A percentile compares a stretch with the other conserved stretches of the same genome.
These are phyloP conservation scores for Clupea harengus DNA, from an alignment of 2,113 vertebrate species.

Conservation along the genomic window DNA sequence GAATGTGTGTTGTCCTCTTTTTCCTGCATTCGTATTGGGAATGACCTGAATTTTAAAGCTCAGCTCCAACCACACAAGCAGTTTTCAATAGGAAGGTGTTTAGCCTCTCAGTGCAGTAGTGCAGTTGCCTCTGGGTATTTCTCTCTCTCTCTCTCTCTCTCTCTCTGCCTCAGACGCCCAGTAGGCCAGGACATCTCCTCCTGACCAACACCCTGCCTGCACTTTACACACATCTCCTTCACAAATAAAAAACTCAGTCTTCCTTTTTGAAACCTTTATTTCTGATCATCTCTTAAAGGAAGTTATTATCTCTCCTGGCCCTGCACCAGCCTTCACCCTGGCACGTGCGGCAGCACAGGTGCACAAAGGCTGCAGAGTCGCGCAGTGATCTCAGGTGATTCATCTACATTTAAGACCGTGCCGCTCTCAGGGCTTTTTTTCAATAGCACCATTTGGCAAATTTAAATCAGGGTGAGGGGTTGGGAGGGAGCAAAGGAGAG, in stretches of 20 bases:
- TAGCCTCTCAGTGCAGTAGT: neutral
- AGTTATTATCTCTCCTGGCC: neutral
- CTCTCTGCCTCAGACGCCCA: no score
- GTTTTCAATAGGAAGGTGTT: neutral
- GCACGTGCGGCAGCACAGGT: neutral
- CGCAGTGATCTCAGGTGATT: conserved; percentile 30
- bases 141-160: no score
- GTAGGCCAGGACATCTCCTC: no score
- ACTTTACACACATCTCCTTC: neutral
- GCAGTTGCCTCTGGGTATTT: no score
- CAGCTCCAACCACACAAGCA: neutral
- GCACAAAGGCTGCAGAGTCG: neutral
- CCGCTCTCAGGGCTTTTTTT: conserved; percentile 15
- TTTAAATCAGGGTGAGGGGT: conserved; percentile 24
- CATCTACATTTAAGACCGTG: conserved; percentile 37
- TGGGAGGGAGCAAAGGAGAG: neutral
- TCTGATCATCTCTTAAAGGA: neutral
- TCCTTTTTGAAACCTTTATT: neutral
- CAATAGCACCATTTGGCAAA: conserved; percentile 34
- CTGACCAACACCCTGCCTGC: neutral
- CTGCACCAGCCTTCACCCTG: neutral
- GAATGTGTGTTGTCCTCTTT: conserved; percentile 21
- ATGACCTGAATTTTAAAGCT: neutral
- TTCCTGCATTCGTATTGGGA: conserved; percentile 35
- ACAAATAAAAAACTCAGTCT: neutral